These are phyloP conservation scores for Anguilla marmorata DNA, from an alignment of 2,797 vertebrate genomes.

Conservation along the genomic window DNA sequence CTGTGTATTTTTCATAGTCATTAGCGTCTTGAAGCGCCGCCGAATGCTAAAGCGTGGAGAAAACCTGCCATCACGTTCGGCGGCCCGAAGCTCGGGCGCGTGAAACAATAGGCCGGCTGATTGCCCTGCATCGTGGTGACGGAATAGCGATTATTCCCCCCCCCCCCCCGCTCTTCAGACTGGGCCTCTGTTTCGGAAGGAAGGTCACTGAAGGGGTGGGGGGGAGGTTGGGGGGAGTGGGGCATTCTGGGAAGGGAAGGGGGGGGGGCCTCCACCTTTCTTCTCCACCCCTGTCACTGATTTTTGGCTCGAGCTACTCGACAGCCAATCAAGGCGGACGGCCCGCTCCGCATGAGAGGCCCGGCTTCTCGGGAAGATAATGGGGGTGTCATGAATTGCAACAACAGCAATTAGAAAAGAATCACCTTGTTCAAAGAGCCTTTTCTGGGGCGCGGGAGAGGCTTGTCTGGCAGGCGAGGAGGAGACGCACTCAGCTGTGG, in stretches of 20 bases:
- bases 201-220: neutral
- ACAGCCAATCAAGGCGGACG: neutral
- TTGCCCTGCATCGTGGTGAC: neutral
- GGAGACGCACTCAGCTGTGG: neutral
- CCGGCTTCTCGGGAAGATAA: neutral
- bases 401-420: constrained; percentile 23
- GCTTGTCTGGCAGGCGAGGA: neutral
- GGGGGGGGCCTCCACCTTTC: neutral
- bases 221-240: neutral
- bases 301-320: neutral
- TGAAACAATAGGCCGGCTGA: neutral
- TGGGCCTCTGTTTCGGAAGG: neutral
- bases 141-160: neutral
- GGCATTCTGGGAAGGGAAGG: neutral
- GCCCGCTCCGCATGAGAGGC: neutral
- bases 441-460: neutral
- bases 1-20: neutral
- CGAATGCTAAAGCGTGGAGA: neutral
- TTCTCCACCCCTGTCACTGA: neutral
- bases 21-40: neutral
- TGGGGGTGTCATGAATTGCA: constrained; percentile 13
- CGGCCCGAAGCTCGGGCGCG: neutral
- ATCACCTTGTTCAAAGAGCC: constrained; percentile 20
- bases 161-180: neutral
- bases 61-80: neutral